Conservation (phyloP, 1,140 invertebrate species). For the Wiebesia pumilae region DNA sequence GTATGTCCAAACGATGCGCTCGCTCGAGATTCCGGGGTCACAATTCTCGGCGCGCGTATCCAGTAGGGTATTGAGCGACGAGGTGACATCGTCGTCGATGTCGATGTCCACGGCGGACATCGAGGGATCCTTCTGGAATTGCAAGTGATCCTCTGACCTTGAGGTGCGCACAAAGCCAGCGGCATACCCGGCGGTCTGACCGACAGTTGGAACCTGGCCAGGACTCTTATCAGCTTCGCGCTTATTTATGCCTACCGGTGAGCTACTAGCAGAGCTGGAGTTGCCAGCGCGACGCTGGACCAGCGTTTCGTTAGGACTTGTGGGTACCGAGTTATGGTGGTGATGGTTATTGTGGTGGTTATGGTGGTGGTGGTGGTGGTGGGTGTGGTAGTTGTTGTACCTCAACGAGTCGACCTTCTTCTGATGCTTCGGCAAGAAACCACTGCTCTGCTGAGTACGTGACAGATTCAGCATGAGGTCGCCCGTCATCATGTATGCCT, state of each 20-base stretch:
- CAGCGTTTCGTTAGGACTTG: slow-evolving; percentile 83
- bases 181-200: slow-evolving; percentile 55
- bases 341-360: slow-evolving; percentile 69
- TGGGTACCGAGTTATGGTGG: slow-evolving; percentile 85
- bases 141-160: slow-evolving; percentile 90
- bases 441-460: slow-evolving; percentile 81
- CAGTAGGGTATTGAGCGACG: slow-evolving; percentile 91
- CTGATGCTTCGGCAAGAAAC: slow-evolving; percentile 79
- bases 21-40: slow-evolving; percentile 74
- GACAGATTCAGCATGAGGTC: slow-evolving; percentile 94
- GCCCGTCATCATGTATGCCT: slow-evolving; percentile 98
- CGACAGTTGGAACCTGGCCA: slow-evolving; percentile 54
- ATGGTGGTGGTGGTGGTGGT: slow-evolving; percentile 72
- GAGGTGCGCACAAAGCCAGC: slow-evolving; percentile 82
- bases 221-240: slow-evolving; percentile 66
- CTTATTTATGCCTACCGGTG: slow-evolving; percentile 74
- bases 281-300: slow-evolving; percentile 70
- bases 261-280: slow-evolving; percentile 77
- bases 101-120: slow-evolving; percentile 91
- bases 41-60: slow-evolving; percentile 86
- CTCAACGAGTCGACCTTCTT: slow-evolving; percentile 79
- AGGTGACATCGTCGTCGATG: slow-evolving; percentile 94
- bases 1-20: slow-evolving; percentile 92
- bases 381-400: slow-evolving; percentile 74
- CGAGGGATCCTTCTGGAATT: slow-evolving; percentile 83